phyloP scores from a whole-genome alignment of 1,140 invertebrate genomes.

The Pissodes strobi region DNA sequence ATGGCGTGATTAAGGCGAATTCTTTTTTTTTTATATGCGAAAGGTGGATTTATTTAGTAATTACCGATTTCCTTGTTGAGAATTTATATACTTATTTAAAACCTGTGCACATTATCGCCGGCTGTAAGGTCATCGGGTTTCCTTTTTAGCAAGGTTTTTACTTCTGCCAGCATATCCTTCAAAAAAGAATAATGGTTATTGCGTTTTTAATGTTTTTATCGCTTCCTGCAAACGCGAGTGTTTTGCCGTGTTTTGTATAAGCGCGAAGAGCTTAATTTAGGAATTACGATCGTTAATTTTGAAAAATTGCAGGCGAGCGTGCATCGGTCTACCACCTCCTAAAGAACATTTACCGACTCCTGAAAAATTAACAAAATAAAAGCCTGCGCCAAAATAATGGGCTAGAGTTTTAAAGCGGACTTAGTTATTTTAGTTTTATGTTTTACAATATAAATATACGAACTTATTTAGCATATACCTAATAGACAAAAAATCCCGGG shows the following conservation, averaged over 20 bases:
- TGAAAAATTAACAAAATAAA: too few species aligned
- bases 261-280: conserved; percentile 1
- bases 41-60: conserved; percentile 23
- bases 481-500: too few species aligned
- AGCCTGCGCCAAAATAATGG: too few species aligned
- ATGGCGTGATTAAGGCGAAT: conserved; percentile 14
- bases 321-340: too few species aligned
- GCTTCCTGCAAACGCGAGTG: conserved; percentile 27
- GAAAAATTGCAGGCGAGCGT: not conserved
- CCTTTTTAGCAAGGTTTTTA: conserved; percentile 33
- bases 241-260: conserved; percentile 20
- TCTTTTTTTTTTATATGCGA: conserved; percentile 1
- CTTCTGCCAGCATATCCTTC: conserved; percentile 32
- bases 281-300: conserved; percentile 16
- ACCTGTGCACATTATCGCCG: conserved; percentile 21
- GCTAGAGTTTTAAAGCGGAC: too few species aligned
- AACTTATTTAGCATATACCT: too few species aligned
- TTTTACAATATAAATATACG: too few species aligned
- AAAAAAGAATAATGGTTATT: conserved; percentile 34
- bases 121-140: conserved; percentile 29
- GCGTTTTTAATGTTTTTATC: conserved; percentile 32
- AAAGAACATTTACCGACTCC: too few species aligned
- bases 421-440: too few species aligned
- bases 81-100: conserved; percentile 27
- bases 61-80: conserved; percentile 29